Conservation (phyloP, 2,888 invertebrate species). For the Cistogaster globosa region DNA sequence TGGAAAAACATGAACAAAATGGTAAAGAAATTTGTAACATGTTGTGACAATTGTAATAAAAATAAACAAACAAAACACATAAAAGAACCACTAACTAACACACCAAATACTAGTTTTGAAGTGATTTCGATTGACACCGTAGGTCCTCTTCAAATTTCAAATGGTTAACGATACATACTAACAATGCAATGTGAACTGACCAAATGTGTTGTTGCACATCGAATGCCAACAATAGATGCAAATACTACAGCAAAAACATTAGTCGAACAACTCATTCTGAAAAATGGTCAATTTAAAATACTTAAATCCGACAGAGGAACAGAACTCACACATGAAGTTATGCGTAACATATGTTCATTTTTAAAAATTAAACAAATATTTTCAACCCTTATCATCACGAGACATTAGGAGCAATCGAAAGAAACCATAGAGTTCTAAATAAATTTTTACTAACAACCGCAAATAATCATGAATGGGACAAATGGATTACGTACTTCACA, state of each 20-base stretch:
- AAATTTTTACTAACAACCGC: constrained; percentile 2
- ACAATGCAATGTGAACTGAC: constrained; percentile 4
- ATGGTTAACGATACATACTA: neutral
- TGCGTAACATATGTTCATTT: constrained; percentile 6
- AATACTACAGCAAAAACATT: constrained; percentile 6
- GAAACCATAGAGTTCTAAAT: constrained; percentile 9
- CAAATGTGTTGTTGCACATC: constrained; percentile 14
- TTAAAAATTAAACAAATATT: neutral
- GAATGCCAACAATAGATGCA: constrained; percentile 14
- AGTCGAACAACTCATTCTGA: neutral
- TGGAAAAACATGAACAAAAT: too few species aligned
- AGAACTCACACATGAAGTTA: constrained; percentile 6
- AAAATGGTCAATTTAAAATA: constrained; percentile 6
- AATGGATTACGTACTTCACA: too few species aligned
- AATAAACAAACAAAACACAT: too few species aligned
- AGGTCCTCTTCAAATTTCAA: neutral
- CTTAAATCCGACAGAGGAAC: constrained; percentile 20
- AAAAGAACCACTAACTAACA: too few species aligned
- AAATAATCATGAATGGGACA: neutral
- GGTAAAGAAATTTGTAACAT: too few species aligned
- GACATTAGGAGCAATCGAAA: constrained; percentile 41
- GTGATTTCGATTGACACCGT: too few species aligned
- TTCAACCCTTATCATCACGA: neutral
- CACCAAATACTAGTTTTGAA: too few species aligned
- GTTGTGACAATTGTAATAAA: too few species aligned